These are phyloP conservation scores for Pogonocichla stellata DNA, from an alignment of 2,113 vertebrate species.

Conservation along the genomic window DNA sequence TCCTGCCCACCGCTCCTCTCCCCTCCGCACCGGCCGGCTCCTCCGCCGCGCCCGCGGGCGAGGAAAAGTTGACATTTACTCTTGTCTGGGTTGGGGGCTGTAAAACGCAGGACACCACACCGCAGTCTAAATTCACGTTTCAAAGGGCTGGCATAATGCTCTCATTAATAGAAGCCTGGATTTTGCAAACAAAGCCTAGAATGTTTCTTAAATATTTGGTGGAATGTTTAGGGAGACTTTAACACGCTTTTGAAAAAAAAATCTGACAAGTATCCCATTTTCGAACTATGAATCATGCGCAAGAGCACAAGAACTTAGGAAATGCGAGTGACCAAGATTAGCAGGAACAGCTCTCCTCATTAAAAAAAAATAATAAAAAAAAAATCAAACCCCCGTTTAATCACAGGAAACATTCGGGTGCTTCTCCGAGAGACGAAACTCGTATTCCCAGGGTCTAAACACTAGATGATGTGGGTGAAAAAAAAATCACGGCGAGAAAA, in stretches of 20 bases:
- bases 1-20: background rate
- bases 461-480: background rate
- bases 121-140: constrained; percentile 14
- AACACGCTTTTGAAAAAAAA: constrained; percentile 13
- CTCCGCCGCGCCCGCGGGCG: background rate
- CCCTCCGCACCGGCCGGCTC: background rate
- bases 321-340: background rate
- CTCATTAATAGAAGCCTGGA: background rate
- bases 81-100: constrained; percentile 2
- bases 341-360: background rate
- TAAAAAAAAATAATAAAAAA: background rate
- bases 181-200: constrained; percentile 27
- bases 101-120: constrained; percentile 21
- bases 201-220: constrained; percentile 27
- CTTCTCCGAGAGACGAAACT: background rate
- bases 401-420: background rate
- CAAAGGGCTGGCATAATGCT: constrained; percentile 1
- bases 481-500: background rate
- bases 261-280: constrained; percentile 8
- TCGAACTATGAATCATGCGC: constrained; percentile 8
- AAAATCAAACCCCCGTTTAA: background rate
- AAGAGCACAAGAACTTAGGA: background rate
- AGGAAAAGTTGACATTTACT: constrained; percentile 34
- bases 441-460: background rate
- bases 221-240: constrained; percentile 32